These are phyloP conservation scores for Naja naja DNA, from an alignment of 2,113 vertebrate genomes.

Conservation along the genomic window DNA sequence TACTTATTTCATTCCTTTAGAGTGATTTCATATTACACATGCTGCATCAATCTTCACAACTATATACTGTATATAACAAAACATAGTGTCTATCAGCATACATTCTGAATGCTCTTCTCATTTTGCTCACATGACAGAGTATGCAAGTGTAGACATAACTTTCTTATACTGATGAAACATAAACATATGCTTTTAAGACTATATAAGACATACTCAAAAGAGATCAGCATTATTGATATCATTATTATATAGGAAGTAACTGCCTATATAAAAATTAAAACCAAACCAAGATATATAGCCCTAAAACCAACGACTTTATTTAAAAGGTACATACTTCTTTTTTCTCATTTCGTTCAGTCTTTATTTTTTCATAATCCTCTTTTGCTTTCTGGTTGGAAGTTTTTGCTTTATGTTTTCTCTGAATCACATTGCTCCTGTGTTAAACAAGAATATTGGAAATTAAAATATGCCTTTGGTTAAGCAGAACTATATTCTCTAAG, in stretches of 20 bases:
- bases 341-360: conserved; percentile 75
- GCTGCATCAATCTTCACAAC: neutral
- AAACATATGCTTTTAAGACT: neutral
- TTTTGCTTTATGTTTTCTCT: conserved; percentile 76
- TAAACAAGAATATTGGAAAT: conserved; percentile 26
- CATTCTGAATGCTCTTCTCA: neutral
- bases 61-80: neutral
- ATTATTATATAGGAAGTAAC: neutral
- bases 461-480: neutral
- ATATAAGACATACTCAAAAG: neutral
- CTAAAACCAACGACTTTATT: neutral
- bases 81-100: neutral
- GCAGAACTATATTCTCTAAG: neutral
- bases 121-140: neutral
- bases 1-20: neutral
- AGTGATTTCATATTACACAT: neutral
- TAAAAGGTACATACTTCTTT: conserved; percentile 78
- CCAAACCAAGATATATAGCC: neutral
- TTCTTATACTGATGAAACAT: neutral
- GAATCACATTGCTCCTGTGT: conserved; percentile 65
- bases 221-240: neutral
- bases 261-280: neutral
- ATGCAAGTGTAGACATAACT: neutral
- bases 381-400: conserved; percentile 88
- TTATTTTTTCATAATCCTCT: conserved; percentile 83